phyloP scores from a whole-genome alignment of 2,797 vertebrate genomes.

The Tiaroga cobitis region DNA sequence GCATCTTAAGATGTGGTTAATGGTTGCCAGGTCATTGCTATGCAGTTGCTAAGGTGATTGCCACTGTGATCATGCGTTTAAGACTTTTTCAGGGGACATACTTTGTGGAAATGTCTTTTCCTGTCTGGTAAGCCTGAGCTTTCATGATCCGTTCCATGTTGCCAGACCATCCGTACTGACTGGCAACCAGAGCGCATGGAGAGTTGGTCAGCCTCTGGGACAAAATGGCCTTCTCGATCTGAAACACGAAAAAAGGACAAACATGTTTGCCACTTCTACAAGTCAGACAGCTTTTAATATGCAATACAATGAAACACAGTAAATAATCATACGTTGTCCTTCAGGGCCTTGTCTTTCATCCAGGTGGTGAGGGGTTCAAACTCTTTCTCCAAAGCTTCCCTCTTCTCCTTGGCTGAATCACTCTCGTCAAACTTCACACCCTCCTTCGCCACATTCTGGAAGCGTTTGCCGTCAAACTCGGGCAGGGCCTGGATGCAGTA shows the following conservation, averaged over 20 bases:
- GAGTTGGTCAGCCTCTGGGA: slow-evolving; percentile 95
- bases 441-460: slow-evolving; percentile 98
- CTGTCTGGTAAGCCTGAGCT: slow-evolving; percentile 98
- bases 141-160: slow-evolving; percentile 99
- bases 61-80: not conserved
- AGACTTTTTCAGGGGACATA: slow-evolving; percentile 66
- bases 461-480: slow-evolving; percentile 96
- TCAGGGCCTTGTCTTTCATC: slow-evolving; percentile 96
- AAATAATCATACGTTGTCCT: slow-evolving; percentile 85
- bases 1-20: not conserved
- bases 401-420: slow-evolving; percentile 91
- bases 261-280: not conserved
- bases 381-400: slow-evolving; percentile 91
- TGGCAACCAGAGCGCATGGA: slow-evolving; percentile 94
- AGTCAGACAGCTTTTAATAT: not conserved
- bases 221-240: slow-evolving; percentile 96
- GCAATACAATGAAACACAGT: not conserved
- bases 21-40: not conserved
- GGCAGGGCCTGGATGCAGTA: slow-evolving; percentile 98
- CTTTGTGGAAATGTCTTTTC: slow-evolving; percentile 98
- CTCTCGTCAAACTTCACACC: slow-evolving; percentile 96
- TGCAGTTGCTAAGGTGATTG: too few relatives aligned
- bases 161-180: slow-evolving; percentile 98
- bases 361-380: slow-evolving; percentile 95
- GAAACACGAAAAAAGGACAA: slow-evolving; percentile 13